Conservation (phyloP, 2,888 invertebrate genomes). For the Axea sp. region DNA sequence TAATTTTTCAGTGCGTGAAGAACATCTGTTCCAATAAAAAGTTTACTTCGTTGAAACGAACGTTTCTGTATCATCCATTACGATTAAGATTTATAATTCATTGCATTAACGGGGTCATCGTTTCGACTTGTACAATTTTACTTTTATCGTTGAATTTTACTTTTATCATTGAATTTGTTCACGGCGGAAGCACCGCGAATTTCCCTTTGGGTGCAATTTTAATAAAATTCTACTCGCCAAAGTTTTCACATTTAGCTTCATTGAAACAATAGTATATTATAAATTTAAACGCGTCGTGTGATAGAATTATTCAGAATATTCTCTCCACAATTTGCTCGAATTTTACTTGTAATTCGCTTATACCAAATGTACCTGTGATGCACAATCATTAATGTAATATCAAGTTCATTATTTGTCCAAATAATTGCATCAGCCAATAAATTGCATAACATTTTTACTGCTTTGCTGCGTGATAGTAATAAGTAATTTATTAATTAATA, state of each 20-base stretch:
- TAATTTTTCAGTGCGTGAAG: too few relatives aligned
- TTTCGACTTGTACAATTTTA: too few relatives aligned
- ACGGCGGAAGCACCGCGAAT: conserved; percentile 7
- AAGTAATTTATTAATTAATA: conserved; percentile 10
- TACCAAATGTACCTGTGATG: conserved; percentile 29
- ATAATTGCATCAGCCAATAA: conserved; percentile 31
- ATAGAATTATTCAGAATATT: conserved; percentile 26
- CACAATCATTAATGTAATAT: conserved; percentile 37
- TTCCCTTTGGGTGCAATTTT: conserved; percentile 22
- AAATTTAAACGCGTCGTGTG: conserved; percentile 22
- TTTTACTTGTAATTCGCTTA: conserved; percentile 29
- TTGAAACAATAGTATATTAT: conserved; percentile 27
- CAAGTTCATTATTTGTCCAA: conserved; percentile 30
- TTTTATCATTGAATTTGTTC: conserved; percentile 9
- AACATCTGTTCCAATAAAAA: too few relatives aligned
- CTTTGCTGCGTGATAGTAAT: neutral
- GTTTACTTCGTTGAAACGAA: too few relatives aligned
- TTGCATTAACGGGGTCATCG: too few relatives aligned
- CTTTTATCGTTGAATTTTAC: conserved; percentile 16
- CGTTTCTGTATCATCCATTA: too few relatives aligned
- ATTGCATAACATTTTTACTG: too few relatives aligned
- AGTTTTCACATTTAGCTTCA: conserved; percentile 19
- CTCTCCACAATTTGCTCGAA: conserved; percentile 23
- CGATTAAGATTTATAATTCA: too few relatives aligned
- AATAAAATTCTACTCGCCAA: conserved; percentile 33